These are phyloP conservation scores for Drosophila paracracens DNA, from an alignment of 2,888 invertebrate genomes.

Conservation along the genomic window DNA sequence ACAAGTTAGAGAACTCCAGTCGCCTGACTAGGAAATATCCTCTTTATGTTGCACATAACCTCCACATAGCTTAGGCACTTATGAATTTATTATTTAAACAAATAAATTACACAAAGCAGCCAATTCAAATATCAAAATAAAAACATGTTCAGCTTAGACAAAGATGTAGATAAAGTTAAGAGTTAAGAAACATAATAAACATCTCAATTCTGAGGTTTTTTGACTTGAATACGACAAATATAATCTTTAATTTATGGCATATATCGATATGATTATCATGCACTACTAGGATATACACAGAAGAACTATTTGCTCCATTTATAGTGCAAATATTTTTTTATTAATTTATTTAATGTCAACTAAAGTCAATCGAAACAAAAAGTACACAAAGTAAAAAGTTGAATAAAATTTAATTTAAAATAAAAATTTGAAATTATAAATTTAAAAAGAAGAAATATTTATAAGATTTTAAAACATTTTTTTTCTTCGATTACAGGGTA, in stretches of 20 bases:
- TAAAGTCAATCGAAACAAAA: no score
- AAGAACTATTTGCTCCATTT: neutral
- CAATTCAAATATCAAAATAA: neutral
- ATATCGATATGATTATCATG: neutral
- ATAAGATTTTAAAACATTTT: no score
- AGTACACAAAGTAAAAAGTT: no score
- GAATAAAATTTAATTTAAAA: no score
- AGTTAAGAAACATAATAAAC: no score
- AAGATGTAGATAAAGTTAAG: neutral
- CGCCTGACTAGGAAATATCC: neutral
- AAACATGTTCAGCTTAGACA: neutral
- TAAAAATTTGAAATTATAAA: no score
- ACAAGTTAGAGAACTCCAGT: constrained; percentile 25
- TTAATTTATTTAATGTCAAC: no score
- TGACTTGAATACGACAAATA: neutral
- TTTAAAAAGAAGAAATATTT: no score
- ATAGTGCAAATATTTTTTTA: neutral
- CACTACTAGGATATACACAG: neutral
- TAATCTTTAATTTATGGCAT: neutral
- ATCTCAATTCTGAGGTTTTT: neutral
- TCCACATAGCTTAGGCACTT: neutral
- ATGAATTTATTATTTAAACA: neutral
- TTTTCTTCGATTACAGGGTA: constrained; percentile 19
- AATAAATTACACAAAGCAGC: neutral
- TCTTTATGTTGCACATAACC: neutral